Base-by-base conservation (phyloP, 2,888 invertebrate species). In the Limnephilus auricula region DNA sequence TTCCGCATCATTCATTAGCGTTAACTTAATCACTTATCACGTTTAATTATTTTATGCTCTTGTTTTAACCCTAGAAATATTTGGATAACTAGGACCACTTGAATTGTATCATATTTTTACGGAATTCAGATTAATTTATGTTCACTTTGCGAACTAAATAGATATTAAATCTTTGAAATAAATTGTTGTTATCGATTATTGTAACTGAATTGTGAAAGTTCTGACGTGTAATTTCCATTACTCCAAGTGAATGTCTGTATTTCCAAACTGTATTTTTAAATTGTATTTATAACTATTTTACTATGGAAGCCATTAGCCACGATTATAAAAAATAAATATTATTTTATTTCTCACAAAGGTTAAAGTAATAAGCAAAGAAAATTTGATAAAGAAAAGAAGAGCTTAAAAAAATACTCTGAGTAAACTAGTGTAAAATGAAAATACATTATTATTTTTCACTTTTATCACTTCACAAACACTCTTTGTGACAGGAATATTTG, bases 401-500 rank as follows among this genome's bases (percentile, higher is more conserved):
- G 45, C 13, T 25, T 25, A 65, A 9, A 65, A 65, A 65, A 65
- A n/a, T 65, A n/a, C 25, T 6, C 65, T n/a, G 25, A 25, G 65
- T 65, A 65, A 65, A 65, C 6, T 65, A 65, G 25, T 65, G 65
- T 65, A 25, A 65, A 65, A 65, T 65, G 25, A 65, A 65, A 65
- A 65, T 25, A 65, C 65, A 65, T 65, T 65, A 65, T 65, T 65
- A 65, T 65, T 65, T 65, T 65, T 82, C 82, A 32, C 34, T 25
- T 30, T 82, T 37, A 25, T 37, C 32, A 34, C 82, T 82, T 32
- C 82, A 82, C 34, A 25, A n/a, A 18, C 32, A 15, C 32, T 82
- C 82, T 82, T 82, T 82, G 34, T 34, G 32, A 37, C 34, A 34
- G 34, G 82, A 82, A 82, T 37, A 82, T 82, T 82, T 25, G 82